Conservation (phyloP, 2,888 invertebrate genomes). For the Nephrotoma appendiculata region DNA sequence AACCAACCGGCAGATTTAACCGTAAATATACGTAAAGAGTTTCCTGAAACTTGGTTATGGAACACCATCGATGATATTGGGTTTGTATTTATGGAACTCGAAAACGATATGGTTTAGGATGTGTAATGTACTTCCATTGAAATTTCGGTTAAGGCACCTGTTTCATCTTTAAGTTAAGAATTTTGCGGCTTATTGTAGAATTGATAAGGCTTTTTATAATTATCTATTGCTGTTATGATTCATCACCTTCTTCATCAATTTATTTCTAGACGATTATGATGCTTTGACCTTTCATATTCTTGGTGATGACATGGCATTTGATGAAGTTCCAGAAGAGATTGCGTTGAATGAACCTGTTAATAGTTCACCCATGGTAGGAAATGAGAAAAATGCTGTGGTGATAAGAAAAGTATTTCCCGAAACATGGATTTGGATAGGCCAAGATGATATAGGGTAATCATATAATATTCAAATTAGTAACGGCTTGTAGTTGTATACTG, state of each 20-base stretch:
- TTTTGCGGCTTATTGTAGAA: no score
- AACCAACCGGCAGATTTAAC: not conserved
- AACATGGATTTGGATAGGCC: constrained; percentile 12
- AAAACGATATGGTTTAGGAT: not conserved
- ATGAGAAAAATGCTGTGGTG: not conserved
- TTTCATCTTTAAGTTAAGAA: no score
- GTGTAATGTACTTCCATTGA: not conserved
- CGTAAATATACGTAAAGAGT: constrained; percentile 37
- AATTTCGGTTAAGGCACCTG: not conserved
- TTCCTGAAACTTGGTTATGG: constrained; percentile 58
- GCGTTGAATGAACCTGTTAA: no score
- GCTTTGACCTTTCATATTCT: not conserved
- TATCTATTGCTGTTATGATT: not conserved
- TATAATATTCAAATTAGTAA: not conserved
- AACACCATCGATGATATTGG: constrained; percentile 31
- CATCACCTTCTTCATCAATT: not conserved
- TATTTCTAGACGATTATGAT: not conserved
- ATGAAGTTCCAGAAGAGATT: not conserved
- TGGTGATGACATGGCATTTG: not conserved
- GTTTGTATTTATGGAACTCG: not conserved
- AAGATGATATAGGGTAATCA: not conserved
- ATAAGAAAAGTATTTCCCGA: constrained; percentile 11
- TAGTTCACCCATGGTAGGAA: not conserved
- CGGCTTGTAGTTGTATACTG: not conserved
- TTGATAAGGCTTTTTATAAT: no score